Base-by-base conservation (phyloP, 2,888 invertebrate genomes). In the Pheosia tremula region DNA sequence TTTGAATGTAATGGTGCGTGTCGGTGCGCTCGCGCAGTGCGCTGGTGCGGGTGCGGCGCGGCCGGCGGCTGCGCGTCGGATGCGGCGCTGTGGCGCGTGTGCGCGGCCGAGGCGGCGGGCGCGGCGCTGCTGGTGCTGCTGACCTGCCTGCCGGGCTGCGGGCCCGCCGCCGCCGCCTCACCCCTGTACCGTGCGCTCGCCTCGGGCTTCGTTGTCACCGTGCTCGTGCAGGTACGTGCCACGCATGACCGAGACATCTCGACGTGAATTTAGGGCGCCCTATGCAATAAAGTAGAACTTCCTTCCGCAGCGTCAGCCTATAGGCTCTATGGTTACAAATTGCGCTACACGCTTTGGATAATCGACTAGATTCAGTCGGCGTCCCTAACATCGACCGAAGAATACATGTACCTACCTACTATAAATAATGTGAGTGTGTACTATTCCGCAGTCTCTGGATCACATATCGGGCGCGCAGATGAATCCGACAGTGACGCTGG, bases 391-490 rank as follows among this genome's bases (percentile, higher is more conserved):
- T 24, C 24, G 24, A 24, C 0, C 24, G 2, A 0, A 24, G 24
- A 1, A 24, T 24, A 24, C 2, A 24, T 0, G 0, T 24, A 24
- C 24, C 24, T 1, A 24, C 1, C 24, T 24, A 4, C 43, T 8
- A 10, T 43, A 43, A 4, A 4, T 8, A 8, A 10, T 43, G 7
- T 9, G n/a, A 4, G 39, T 6, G 38, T 38, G 56, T 45, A 7
- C n/a, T 56, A 41, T n/a, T 37, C 37, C 88, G 59, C 88, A 96
- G 95, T 95, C 95, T 70, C 95, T 97, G 74, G 97, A 96, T 55
- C 97, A 96, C 84, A 92, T 97, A 36, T 97, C 97, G 38, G 96
- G 96, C 57, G 96, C 96, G 9, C 96, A 97, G 84, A 77, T 97
- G 67, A 97, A 97, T 89, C 97, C 97, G 9, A 94, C 96, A 10